phyloP scores from a whole-genome alignment of 2,888 invertebrate genomes.

The Fragum sueziense region DNA sequence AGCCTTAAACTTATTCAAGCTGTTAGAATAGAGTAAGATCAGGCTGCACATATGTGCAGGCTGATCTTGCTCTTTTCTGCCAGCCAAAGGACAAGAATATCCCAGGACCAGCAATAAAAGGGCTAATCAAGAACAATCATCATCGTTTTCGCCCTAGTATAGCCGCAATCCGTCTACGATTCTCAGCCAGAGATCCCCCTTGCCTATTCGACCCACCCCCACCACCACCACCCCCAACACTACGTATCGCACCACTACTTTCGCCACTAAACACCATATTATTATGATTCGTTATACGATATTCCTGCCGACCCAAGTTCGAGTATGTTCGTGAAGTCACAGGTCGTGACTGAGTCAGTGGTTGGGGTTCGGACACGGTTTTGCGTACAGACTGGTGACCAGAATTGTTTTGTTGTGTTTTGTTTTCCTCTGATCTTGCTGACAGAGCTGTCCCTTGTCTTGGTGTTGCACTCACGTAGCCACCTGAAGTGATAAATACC shows the following conservation, averaged over 20 bases:
- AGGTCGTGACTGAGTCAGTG: conserved; percentile 28
- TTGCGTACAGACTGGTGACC: conserved; percentile 20
- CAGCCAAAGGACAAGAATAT: too few relatives aligned
- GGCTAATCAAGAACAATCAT: neutral
- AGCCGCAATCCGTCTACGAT: conserved; percentile 70
- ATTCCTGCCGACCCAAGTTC: conserved; percentile 50
- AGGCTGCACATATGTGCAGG: too few relatives aligned
- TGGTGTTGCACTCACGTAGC: conserved; percentile 49
- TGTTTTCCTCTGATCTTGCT: conserved; percentile 33
- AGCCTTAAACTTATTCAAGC: too few relatives aligned
- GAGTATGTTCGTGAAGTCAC: conserved; percentile 46
- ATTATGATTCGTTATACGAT: conserved; percentile 54
- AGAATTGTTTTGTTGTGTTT: neutral
- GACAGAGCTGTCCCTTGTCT: conserved; percentile 45
- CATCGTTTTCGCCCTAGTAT: conserved; percentile 69
- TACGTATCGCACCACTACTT: neutral
- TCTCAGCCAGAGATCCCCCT: conserved; percentile 62
- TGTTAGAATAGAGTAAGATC: too few relatives aligned
- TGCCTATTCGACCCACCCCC: conserved; percentile 34
- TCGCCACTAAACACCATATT: conserved; percentile 59
- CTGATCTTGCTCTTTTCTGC: too few relatives aligned
- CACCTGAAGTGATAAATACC: too few relatives aligned
- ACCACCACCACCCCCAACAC: conserved; percentile 14
- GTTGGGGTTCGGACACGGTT: conserved; percentile 50
- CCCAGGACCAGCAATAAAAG: too few relatives aligned